A percentile compares a stretch with the other conserved stretches of the same genome.
phyloP scores from a whole-genome alignment of 1,140 invertebrate genomes.

The Diprion similis region DNA sequence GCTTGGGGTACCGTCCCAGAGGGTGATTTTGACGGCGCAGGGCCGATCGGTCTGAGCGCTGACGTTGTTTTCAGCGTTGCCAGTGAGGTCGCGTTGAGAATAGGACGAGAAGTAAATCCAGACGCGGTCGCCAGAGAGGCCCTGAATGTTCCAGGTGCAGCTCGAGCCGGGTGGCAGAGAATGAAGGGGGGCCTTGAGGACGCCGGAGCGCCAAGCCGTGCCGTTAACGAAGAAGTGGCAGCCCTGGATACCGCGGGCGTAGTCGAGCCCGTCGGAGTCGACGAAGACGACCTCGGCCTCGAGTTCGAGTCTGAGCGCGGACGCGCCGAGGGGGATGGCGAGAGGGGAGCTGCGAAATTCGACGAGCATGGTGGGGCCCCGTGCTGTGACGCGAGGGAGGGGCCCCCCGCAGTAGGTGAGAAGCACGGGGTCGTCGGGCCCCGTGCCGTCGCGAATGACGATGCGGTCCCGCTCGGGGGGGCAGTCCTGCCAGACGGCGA shows the following conservation, averaged over 20 bases:
- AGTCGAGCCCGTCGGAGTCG: conserved; percentile 80
- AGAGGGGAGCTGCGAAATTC: conserved; percentile 82
- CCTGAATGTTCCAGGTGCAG: conserved; percentile 85
- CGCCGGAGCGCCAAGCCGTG: conserved; percentile 64
- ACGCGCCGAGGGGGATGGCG: conserved; percentile 73
- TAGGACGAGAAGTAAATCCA: conserved; percentile 90
- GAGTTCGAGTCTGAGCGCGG: conserved; percentile 78
- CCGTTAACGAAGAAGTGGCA: conserved; percentile 62
- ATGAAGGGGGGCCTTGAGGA: conserved; percentile 79
- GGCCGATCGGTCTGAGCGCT: conserved; percentile 27
- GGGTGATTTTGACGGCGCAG: conserved; percentile 49
- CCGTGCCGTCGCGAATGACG: conserved; percentile 85
- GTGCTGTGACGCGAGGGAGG: conserved; percentile 72
- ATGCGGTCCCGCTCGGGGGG: conserved; percentile 81
- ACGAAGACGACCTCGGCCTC: conserved; percentile 87
- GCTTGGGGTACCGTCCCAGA: conserved; percentile 54
- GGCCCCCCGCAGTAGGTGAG: conserved; percentile 88
- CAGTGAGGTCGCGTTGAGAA: conserved; percentile 72
- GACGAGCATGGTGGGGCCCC: conserved; percentile 83
- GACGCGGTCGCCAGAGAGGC: conserved; percentile 77
- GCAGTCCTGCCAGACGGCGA: conserved; percentile 83
- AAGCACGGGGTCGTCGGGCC: conserved; percentile 79
- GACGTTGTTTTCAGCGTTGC: conserved; percentile 46
- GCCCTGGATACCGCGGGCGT: conserved; percentile 64
- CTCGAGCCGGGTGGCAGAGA: conserved; percentile 85